A percentile compares a stretch with the other conserved stretches of the same genome.
Evolutionary conservation across 2,888 invertebrate genomes (phyloP).

Genomic region (Cosmia pyralina): DNA sequence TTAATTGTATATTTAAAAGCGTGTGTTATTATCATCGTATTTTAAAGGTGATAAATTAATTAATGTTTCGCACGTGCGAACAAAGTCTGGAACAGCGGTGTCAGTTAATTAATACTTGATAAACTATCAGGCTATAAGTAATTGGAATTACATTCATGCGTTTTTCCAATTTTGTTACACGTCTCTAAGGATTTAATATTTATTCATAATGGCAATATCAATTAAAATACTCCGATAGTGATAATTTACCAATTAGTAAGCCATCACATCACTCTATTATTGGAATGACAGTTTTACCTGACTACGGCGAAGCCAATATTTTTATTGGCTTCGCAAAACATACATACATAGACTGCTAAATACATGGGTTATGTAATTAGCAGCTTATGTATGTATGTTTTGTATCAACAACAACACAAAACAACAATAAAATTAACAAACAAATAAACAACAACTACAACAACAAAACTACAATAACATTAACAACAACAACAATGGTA

Average conservation of each 20-base stretch:
- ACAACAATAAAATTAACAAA: too few species aligned
- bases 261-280: not conserved
- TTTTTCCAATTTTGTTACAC: slow-evolving; percentile 22
- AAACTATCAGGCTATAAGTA: slow-evolving; percentile 10
- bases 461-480: too few species aligned
- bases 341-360: too few species aligned
- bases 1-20: not conserved
- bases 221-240: not conserved
- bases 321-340: too few species aligned
- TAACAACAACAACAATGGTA: too few species aligned
- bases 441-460: too few species aligned
- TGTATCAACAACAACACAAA: not conserved
- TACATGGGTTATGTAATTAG: not conserved
- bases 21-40: not conserved
- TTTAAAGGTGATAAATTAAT: slow-evolving; percentile 8
- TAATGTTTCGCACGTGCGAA: not conserved
- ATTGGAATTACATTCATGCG: slow-evolving; percentile 16
- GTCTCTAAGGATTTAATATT: slow-evolving; percentile 16
- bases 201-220: slow-evolving; percentile 2
- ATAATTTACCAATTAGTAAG: not conserved
- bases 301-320: not conserved
- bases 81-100: slow-evolving; percentile 2
- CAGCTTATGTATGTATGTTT: not conserved
- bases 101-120: slow-evolving; percentile 9
- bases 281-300: not conserved